Evolutionary conservation across 64 coral and sea anemone species (phyloP).

Genomic region (Porites lutea): DNA sequence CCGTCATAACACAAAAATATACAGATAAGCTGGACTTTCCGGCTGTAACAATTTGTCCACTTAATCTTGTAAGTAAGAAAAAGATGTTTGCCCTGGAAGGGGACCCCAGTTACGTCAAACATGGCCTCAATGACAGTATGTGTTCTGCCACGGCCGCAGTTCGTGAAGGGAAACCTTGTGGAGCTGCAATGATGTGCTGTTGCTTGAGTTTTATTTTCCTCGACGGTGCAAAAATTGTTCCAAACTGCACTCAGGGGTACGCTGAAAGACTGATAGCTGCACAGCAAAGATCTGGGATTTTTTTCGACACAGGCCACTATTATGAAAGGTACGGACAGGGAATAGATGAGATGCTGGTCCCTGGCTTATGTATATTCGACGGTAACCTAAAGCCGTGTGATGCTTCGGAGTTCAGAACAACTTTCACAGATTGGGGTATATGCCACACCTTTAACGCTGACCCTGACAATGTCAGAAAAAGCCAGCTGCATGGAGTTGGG

Average conservation of each 20-base stretch:
- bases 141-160: slow-evolving; percentile 67
- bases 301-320: slow-evolving; percentile 35
- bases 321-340: slow-evolving; percentile 30
- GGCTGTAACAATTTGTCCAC: slow-evolving; percentile 44
- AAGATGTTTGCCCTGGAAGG: slow-evolving; percentile 66
- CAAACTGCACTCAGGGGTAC: slow-evolving; percentile 50
- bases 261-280: slow-evolving; percentile 7
- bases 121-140: slow-evolving; percentile 73
- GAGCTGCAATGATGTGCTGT: slow-evolving; percentile 75
- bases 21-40: slow-evolving; percentile 20
- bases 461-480: slow-evolving; percentile 16
- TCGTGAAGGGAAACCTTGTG: slow-evolving; percentile 67
- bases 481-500: slow-evolving; percentile 5
- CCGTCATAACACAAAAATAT: slow-evolving; percentile 14
- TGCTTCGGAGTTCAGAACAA: slow-evolving; percentile 28
- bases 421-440: slow-evolving; percentile 48
- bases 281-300: not conserved
- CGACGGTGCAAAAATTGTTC: not conserved
- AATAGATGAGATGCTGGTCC: slow-evolving; percentile 14
- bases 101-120: not conserved
- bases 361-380: slow-evolving; percentile 15
- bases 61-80: slow-evolving; percentile 28
- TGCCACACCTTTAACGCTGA: slow-evolving; percentile 73
- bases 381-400: not conserved
- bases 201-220: slow-evolving; percentile 13